Conservation (phyloP, 2,113 vertebrate genomes). For the Pelmatolapia mariae region DNA sequence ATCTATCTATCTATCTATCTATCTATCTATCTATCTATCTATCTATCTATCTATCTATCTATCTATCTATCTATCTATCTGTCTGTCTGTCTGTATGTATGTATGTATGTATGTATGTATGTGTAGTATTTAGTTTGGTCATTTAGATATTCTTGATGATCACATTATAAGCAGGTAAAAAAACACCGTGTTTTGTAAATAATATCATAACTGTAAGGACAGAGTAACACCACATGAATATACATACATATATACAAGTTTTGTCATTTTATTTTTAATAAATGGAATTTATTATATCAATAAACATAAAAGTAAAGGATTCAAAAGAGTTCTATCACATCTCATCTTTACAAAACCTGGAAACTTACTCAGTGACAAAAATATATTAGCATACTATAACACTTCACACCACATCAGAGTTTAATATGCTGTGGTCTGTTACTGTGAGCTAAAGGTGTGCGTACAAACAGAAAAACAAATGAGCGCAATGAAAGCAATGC, state of each 20-base stretch:
- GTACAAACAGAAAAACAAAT: not conserved
- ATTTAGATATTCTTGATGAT: not conserved
- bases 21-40: not conserved
- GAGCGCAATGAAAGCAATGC: not conserved
- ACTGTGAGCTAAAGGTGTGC: not conserved
- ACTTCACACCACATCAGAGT: not conserved
- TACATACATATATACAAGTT: not conserved
- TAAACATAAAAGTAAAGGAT: not conserved
- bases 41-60: not conserved
- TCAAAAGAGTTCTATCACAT: not conserved
- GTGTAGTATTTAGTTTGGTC: not conserved
- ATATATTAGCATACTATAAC: not conserved
- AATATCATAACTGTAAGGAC: not conserved
- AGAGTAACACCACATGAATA: not conserved
- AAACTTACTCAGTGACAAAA: not conserved
- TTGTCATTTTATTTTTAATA: not conserved
- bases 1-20: not conserved
- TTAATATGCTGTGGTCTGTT: not conserved
- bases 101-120: fast-evolving
- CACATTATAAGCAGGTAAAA: not conserved
- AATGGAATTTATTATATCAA: not conserved
- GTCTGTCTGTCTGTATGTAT: too few species aligned
- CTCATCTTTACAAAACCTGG: not conserved
- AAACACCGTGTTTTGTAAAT: not conserved
- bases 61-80: not conserved